Conservation (phyloP, 2,797 vertebrate species). For the Falco berigora region DNA sequence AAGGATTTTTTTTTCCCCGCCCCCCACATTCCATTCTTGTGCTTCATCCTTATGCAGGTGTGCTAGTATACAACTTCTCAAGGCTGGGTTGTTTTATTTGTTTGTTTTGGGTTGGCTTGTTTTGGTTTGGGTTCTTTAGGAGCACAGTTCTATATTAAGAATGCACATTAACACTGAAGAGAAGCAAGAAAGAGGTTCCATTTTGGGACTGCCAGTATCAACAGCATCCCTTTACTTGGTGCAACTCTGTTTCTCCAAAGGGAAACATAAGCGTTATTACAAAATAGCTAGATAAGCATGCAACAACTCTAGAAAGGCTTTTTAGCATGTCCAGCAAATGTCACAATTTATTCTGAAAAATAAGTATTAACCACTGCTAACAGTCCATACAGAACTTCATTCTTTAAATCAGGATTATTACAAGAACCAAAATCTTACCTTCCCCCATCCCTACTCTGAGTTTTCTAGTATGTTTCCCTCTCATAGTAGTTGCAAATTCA, state of each 20-base stretch:
- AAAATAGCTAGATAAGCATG: background rate
- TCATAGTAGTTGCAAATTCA: background rate
- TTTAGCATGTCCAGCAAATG: background rate
- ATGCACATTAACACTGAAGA: background rate
- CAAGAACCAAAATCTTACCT: background rate
- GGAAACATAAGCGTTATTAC: background rate
- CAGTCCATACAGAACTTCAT: background rate
- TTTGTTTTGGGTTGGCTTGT: background rate
- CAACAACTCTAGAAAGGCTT: background rate
- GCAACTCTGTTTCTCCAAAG: background rate
- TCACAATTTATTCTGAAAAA: background rate
- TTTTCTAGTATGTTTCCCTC: background rate
- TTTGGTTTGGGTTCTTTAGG: background rate
- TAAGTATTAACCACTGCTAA: background rate
- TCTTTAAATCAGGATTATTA: background rate
- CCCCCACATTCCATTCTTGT: background rate
- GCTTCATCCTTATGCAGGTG: background rate
- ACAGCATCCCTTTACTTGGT: background rate
- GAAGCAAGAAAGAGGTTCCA: background rate
- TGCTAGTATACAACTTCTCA: background rate
- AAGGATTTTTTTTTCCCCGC: background rate
- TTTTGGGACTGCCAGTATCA: background rate
- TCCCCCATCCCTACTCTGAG: background rate
- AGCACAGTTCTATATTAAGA: background rate
- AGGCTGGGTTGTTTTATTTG: background rate